These are phyloP conservation scores for Miltochrista miniata DNA, from an alignment of 2,888 invertebrate genomes.

Conservation along the genomic window DNA sequence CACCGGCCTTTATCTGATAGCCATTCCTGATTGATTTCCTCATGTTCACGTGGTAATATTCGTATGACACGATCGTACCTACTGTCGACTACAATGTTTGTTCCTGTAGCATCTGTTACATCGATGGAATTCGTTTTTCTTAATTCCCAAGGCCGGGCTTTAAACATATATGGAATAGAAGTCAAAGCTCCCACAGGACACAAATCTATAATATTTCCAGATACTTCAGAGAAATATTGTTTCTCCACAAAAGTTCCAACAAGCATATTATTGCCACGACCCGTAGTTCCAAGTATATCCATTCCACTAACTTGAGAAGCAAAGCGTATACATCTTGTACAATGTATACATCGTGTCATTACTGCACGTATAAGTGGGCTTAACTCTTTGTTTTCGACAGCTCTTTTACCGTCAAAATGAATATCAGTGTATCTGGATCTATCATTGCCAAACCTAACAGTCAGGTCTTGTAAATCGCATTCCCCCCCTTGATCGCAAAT, in stretches of 20 bases:
- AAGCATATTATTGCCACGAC: conserved; percentile 97
- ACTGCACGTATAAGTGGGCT: conserved; percentile 98
- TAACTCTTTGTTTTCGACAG: conserved; percentile 98
- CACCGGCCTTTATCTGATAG: conserved; percentile 98
- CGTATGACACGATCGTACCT: conserved; percentile 65
- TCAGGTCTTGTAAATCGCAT: conserved; percentile 97
- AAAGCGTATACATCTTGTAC: conserved; percentile 98
- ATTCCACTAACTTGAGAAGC: conserved; percentile 99
- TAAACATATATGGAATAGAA: conserved; percentile 97
- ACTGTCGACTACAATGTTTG: conserved; percentile 65
- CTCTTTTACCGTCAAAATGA: conserved; percentile 94
- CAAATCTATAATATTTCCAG: conserved; percentile 99
- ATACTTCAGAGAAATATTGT: conserved; percentile 97
- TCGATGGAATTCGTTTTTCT: conserved; percentile 86
- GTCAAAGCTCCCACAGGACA: conserved; percentile 99
- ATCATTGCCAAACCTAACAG: conserved; percentile 98
- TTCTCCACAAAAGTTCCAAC: conserved; percentile 99
- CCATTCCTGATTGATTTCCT: conserved; percentile 96
- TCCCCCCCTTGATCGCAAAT: conserved; percentile 99
- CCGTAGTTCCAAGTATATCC: conserved; percentile 96
- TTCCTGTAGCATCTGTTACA: conserved; percentile 74
- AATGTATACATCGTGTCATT: conserved; percentile 99
- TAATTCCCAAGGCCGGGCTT: conserved; percentile 98
- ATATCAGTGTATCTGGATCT: conserved; percentile 96
- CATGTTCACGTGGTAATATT: conserved; percentile 69